Conservation (phyloP, 2,888 invertebrate genomes). For the Acronicta alni region DNA sequence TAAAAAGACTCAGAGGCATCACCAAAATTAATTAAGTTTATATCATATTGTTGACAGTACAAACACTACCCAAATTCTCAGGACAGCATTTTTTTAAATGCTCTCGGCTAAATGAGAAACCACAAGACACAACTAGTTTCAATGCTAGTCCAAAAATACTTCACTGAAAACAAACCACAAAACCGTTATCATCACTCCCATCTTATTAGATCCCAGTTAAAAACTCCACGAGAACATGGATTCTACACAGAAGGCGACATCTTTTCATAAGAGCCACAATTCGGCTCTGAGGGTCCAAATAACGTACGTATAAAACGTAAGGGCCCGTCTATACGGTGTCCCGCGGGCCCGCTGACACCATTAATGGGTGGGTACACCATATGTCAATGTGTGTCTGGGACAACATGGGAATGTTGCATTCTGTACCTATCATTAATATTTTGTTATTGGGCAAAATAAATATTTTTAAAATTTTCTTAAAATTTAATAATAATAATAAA, state of each 20-base stretch:
- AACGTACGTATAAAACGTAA: conserved; percentile 59
- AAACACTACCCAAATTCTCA: no score
- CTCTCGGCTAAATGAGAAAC: no score
- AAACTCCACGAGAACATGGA: conserved; percentile 43
- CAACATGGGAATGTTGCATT: neutral
- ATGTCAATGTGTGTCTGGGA: conserved; percentile 13
- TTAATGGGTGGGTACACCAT: conserved; percentile 50
- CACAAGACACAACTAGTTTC: no score
- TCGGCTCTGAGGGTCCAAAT: conserved; percentile 49
- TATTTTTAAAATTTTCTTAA: no score
- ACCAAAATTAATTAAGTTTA: no score
- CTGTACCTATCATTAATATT: no score
- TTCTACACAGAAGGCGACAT: conserved; percentile 45
- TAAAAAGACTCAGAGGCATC: no score
- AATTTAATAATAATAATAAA: no score
- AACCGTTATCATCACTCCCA: conserved; percentile 26
- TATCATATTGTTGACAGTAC: no score
- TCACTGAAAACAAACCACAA: conserved; percentile 1
- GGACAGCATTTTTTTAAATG: no score
- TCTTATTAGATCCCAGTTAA: conserved; percentile 48
- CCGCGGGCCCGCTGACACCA: conserved; percentile 53
- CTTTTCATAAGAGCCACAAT: conserved; percentile 56
- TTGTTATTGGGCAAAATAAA: no score
- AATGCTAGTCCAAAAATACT: neutral
- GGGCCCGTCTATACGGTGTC: conserved; percentile 49